A percentile compares a stretch with the other conserved stretches of the same genome.
These are phyloP conservation scores for Drosophila athabasca DNA, from an alignment of 1,140 invertebrate genomes.

Conservation along the genomic window DNA sequence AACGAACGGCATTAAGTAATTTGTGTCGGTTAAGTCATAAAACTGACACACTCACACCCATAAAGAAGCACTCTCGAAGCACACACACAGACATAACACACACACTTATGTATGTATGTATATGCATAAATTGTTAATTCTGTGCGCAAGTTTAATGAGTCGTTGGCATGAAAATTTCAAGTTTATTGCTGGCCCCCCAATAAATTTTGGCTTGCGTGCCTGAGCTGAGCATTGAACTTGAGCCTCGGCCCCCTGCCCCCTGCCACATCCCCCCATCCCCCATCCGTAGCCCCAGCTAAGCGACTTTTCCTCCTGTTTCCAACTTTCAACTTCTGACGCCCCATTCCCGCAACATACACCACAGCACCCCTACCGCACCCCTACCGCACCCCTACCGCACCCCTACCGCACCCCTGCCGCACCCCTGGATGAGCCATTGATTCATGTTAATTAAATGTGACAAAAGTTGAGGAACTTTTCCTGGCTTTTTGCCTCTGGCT, in stretches of 20 bases:
- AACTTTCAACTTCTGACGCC: no score
- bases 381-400: neutral
- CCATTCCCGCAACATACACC: neutral
- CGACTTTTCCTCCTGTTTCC: no score
- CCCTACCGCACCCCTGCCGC: neutral
- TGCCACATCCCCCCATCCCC: no score
- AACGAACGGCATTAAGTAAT: conserved; percentile 74
- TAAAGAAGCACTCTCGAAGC: conserved; percentile 8
- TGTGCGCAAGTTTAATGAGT: conserved; percentile 76
- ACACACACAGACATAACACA: conserved; percentile 17
- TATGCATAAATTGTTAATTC: conserved; percentile 73
- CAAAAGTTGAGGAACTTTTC: conserved; percentile 63
- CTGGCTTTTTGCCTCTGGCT: conserved; percentile 12
- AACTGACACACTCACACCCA: conserved; percentile 49
- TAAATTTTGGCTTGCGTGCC: conserved; percentile 52
- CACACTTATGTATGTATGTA: neutral
- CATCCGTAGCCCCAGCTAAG: no score
- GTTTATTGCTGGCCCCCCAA: conserved; percentile 58
- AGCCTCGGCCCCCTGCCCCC: no score
- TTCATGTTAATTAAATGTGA: conserved; percentile 80
- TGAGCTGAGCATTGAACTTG: conserved; percentile 23
- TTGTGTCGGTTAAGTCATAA: conserved; percentile 73
- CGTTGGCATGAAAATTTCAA: conserved; percentile 76
- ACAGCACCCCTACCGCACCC: neutral
- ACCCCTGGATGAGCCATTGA: conserved; percentile 50